Evolutionary conservation across 1,140 invertebrate genomes (phyloP).

Genomic region (Ladona fulva): DNA sequence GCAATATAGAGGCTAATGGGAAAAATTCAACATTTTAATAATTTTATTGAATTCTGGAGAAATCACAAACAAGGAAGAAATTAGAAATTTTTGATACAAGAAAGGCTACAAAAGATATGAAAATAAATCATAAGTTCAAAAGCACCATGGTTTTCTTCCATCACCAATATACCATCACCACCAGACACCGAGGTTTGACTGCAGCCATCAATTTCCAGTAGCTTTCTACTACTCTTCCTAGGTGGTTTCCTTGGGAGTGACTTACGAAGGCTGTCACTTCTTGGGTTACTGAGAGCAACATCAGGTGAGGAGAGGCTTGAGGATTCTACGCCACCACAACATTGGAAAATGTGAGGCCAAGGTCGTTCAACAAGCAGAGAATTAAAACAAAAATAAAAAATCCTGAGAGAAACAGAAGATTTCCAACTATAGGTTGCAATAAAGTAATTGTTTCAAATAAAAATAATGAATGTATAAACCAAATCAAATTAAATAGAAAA

Average conservation of each 20-base stretch:
- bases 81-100: too few species aligned
- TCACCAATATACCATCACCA: background rate
- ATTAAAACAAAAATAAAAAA: background rate
- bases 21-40: too few species aligned
- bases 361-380: background rate
- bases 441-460: too few species aligned
- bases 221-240: background rate
- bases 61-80: too few species aligned
- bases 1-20: too few species aligned
- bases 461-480: too few species aligned
- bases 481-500: too few species aligned
- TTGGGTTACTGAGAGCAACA: background rate
- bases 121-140: background rate
- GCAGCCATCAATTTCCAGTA: background rate
- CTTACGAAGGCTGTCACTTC: background rate
- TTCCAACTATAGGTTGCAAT: too few species aligned
- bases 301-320: background rate
- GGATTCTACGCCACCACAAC: background rate
- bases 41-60: too few species aligned
- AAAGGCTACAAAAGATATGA: background rate
- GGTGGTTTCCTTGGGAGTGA: background rate
- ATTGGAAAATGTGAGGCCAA: background rate
- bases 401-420: too few species aligned
- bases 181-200: background rate
- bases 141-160: background rate